Base-by-base conservation (phyloP, 1,140 invertebrate genomes). In the Trichomalopsis sarcophagae region DNA sequence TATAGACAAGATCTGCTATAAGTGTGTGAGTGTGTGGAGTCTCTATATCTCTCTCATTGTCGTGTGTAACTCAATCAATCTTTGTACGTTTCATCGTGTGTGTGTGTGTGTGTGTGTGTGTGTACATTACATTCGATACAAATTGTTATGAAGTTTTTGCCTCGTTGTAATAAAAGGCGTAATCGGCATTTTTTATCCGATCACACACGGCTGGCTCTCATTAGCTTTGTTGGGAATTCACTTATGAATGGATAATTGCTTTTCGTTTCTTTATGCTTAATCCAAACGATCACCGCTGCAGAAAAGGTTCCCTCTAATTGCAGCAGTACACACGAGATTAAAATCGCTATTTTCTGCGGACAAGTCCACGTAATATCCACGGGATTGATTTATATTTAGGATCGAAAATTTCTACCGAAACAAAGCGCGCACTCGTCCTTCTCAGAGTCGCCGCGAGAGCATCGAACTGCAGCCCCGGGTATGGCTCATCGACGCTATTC, bases 161-260 rank as follows among this genome's bases (percentile, higher is more conserved):
- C 21, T 62, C 17, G n/a, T 62, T 62, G 55, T 62, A 62, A 62
- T 62, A n/a, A 2, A n/a, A 62, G 17, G 36, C 68, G 68, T 81
- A 68, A 81, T 81, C 68, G 71, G 14, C 21, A 47, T 14, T 73
- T 27, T 81, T 44, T 36, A 23, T 81, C 68, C 36, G 62, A 62
- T 44, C 55, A 62, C 5, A 21, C 11, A 55, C 17, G 21, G 11
- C 1, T 55, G 17, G 9, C 14, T 14, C 50, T 21, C 17, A 55
- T 55, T 14, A 21, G 4, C 17, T 55, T 21, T 21, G 13, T 55
- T 17, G 50, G 2, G 13, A 55, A 55, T 55, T 55, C 50, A 55
- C 50, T 55, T 21, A 44, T 44, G 40, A 44, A 44, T 50, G 13
- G 47, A 50, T 50, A 62, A 62, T 62, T 62, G 55, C 55, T 62